These are phyloP conservation scores for Graptemys geographica DNA, from an alignment of 2,797 vertebrate genomes.

Conservation along the genomic window DNA sequence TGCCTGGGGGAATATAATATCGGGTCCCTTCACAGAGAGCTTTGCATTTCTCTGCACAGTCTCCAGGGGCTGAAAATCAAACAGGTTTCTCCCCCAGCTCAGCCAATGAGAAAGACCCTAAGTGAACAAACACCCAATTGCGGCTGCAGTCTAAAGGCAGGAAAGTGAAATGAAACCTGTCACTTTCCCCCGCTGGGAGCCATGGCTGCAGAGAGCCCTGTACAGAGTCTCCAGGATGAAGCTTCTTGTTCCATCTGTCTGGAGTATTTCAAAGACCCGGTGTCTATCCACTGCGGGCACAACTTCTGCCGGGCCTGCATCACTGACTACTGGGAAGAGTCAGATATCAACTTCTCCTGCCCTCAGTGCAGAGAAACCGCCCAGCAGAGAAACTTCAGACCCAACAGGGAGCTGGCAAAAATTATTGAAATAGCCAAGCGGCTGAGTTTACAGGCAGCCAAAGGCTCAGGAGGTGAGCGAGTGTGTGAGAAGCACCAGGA, in stretches of 20 bases:
- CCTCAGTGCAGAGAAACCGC: conserved; percentile 62
- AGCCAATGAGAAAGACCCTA: too few species aligned
- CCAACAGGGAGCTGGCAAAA: conserved; percentile 66
- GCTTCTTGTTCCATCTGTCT: conserved; percentile 61
- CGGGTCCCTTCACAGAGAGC: too few species aligned
- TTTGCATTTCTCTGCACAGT: too few species aligned
- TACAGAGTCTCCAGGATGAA: background rate
- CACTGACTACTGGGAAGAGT: conserved; percentile 44
- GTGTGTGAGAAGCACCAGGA: conserved; percentile 29
- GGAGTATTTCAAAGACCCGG: conserved; percentile 36
- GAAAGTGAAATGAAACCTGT: background rate
- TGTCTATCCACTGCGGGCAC: conserved; percentile 60
- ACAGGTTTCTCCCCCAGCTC: too few species aligned
- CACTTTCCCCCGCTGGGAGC: background rate
- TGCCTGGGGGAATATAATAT: too few species aligned
- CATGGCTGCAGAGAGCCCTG: background rate
- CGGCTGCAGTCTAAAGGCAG: too few species aligned
- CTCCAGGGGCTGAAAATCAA: too few species aligned
- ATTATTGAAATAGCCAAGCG: conserved; percentile 37
- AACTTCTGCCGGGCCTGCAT: conserved; percentile 52
- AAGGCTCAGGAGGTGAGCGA: rapidly evolving
- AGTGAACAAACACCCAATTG: too few species aligned
- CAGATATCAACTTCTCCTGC: conserved; percentile 30
- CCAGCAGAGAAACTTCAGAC: conserved; percentile 21
- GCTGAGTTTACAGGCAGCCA: background rate